Evolutionary conservation across 2,797 vertebrate species (phyloP).

Genomic region (Cyprinodon diabolis): DNA sequence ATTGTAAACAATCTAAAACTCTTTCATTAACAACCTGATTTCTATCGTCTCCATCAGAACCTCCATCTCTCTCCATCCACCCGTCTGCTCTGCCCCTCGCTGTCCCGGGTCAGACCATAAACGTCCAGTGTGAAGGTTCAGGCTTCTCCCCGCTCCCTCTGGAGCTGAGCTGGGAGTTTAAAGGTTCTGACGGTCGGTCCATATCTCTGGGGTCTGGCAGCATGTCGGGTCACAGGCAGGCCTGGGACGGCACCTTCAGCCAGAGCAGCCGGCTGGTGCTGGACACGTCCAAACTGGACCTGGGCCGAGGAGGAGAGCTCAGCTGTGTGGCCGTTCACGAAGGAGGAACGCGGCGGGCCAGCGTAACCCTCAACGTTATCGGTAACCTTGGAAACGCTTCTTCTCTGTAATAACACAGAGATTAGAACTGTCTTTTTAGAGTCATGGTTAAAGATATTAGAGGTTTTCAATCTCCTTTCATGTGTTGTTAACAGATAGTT

Average conservation of each 20-base stretch:
- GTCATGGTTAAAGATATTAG: no score
- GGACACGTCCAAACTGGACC: constrained; percentile 50
- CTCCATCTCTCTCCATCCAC: constrained; percentile 80
- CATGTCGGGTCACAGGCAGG: constrained; percentile 78
- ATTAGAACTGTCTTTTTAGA: no score
- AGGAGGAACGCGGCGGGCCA: constrained; percentile 58
- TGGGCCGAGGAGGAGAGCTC: constrained; percentile 78
- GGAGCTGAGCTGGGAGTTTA: constrained; percentile 82
- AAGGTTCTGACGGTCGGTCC: constrained; percentile 57
- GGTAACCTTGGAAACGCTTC: constrained; percentile 72
- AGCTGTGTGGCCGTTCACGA: constrained; percentile 80
- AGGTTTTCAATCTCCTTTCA: no score
- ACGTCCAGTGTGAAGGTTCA: constrained; percentile 79
- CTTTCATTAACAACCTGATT: neutral
- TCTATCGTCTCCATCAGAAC: constrained; percentile 60
- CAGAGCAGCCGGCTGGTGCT: constrained; percentile 76
- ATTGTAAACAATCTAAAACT: neutral
- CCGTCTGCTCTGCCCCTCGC: constrained; percentile 79
- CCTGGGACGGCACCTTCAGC: constrained; percentile 82
- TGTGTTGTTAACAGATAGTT: no score
- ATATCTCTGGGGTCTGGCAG: constrained; percentile 62
- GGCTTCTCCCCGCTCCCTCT: constrained; percentile 83
- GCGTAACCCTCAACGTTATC: constrained; percentile 74
- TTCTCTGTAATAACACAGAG: neutral
- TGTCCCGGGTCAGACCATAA: constrained; percentile 72